These are phyloP conservation scores for Semibalanus balanoides DNA, from an alignment of 1,140 invertebrate species.

Conservation along the genomic window DNA sequence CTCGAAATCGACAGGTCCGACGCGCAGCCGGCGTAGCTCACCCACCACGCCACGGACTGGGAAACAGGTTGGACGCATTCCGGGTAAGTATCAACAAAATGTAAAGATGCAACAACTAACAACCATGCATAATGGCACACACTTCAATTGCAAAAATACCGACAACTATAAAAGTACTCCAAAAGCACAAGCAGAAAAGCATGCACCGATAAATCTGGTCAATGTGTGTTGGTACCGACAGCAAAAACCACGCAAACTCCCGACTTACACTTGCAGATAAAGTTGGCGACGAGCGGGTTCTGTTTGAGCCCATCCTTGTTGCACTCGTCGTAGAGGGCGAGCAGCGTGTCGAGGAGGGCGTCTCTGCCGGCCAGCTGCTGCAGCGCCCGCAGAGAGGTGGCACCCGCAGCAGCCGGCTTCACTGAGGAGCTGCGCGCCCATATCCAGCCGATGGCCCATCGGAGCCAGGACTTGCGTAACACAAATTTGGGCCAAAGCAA, in stretches of 20 bases:
- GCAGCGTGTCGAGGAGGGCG: slow-evolving; percentile 53
- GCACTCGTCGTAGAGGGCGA: slow-evolving; percentile 64
- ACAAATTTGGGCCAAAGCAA: too few relatives aligned
- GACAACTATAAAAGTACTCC: too few relatives aligned
- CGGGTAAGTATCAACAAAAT: too few relatives aligned
- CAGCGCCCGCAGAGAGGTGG: not conserved
- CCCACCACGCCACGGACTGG: slow-evolving; percentile 47
- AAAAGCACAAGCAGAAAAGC: too few relatives aligned
- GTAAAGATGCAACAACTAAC: too few relatives aligned
- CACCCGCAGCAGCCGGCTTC: not conserved
- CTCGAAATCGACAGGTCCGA: slow-evolving; percentile 64
- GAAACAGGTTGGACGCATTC: slow-evolving; percentile 19
- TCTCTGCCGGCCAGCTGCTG: slow-evolving; percentile 29
- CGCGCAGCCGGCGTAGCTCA: slow-evolving; percentile 47
- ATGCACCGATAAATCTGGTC: too few relatives aligned
- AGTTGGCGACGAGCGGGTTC: slow-evolving; percentile 50
- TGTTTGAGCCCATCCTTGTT: slow-evolving; percentile 52
- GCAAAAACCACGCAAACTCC: too few relatives aligned
- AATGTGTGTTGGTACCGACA: too few relatives aligned
- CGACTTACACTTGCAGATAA: slow-evolving; percentile 53
- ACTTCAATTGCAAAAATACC: too few relatives aligned
- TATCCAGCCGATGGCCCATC: not conserved
- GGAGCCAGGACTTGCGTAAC: too few relatives aligned
- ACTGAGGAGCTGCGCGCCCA: too few relatives aligned
- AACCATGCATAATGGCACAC: too few relatives aligned